Conservation (phyloP, 2,797 vertebrate genomes). For the Cheirogaleus major region DNA sequence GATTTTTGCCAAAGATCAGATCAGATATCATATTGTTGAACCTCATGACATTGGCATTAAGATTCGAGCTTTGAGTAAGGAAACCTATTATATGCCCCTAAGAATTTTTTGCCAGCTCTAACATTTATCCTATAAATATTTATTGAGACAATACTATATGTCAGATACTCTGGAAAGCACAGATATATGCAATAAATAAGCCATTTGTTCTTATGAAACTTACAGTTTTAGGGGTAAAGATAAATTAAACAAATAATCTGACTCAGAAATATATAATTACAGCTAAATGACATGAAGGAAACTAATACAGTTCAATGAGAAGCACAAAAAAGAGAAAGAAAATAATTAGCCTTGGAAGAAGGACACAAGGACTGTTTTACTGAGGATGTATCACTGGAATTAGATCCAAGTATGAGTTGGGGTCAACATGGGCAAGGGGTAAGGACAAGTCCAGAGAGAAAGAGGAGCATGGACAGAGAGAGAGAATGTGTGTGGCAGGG, state of each 20-base stretch:
- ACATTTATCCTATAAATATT: background rate
- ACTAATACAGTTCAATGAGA: background rate
- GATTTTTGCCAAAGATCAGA: background rate
- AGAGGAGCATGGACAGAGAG: background rate
- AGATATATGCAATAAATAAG: background rate
- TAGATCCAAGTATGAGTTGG: background rate
- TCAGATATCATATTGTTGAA: background rate
- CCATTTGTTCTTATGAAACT: background rate
- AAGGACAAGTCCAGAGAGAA: background rate
- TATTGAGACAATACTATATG: background rate
- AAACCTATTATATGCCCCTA: background rate
- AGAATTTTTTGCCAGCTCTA: background rate
- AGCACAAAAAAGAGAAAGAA: background rate
- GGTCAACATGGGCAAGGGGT: background rate
- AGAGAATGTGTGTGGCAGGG: too few relatives aligned
- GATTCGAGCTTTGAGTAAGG: background rate
- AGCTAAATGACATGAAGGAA: background rate
- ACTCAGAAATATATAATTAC: background rate
- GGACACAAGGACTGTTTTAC: background rate
- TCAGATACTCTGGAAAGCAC: background rate
- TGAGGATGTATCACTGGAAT: background rate
- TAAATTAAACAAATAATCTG: background rate
- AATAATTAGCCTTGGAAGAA: background rate
- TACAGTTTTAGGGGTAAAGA: background rate
- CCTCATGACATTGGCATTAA: background rate